Conservation (phyloP, 1,140 invertebrate genomes). For the Steinernema khuongi region DNA sequence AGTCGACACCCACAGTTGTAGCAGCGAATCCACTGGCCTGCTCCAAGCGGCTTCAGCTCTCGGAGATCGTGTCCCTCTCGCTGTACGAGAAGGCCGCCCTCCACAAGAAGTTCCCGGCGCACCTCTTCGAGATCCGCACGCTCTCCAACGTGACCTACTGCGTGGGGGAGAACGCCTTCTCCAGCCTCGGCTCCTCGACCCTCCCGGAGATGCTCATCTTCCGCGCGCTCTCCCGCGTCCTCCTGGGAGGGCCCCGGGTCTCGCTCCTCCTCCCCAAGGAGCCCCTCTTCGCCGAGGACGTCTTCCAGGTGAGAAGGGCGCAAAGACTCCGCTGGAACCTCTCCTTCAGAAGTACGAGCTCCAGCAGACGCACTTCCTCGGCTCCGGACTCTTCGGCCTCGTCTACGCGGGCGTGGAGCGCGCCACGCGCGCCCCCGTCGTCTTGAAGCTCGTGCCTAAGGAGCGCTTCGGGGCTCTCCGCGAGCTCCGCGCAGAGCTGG, state of each 20-base stretch:
- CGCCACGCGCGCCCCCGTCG: conserved; percentile 72
- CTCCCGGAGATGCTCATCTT: neutral
- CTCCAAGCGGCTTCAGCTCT: neutral
- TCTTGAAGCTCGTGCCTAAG: conserved; percentile 71
- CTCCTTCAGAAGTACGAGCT: neutral
- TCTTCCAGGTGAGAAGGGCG: neutral
- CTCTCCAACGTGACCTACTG: conserved; percentile 5
- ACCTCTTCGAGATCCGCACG: neutral
- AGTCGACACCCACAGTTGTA: neutral
- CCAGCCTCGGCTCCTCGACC: neutral
- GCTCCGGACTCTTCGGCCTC: conserved; percentile 95
- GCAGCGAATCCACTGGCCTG: neutral
- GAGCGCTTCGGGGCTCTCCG: neutral
- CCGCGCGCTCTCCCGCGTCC: neutral
- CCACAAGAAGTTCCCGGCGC: neutral
- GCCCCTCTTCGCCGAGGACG: neutral
- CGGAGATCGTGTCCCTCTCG: neutral
- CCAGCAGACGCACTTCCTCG: conserved; percentile 63
- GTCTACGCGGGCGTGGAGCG: conserved; percentile 76
- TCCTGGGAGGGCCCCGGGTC: neutral
- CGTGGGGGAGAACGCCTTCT: neutral
- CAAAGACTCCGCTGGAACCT: neutral
- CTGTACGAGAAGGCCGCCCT: neutral
- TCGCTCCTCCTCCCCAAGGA: neutral
- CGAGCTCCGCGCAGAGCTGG: conserved; percentile 16